Evolutionary conservation across 2,888 invertebrate species (phyloP).

Genomic region (Drosophila lacicola): DNA sequence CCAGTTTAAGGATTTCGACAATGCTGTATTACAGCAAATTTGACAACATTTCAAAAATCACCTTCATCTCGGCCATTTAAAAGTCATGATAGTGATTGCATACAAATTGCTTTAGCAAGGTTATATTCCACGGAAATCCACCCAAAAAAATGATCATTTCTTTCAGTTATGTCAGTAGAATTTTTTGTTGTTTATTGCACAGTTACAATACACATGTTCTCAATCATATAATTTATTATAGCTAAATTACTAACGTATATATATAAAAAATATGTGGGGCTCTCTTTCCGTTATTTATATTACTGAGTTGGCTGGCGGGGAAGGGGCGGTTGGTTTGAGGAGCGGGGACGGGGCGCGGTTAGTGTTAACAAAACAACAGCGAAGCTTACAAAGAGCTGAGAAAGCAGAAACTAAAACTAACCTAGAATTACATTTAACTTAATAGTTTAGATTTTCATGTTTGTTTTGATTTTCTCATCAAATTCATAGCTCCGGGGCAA

Average conservation of each 20-base stretch:
- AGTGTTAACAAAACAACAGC: conserved; percentile 77
- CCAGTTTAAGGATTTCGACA: background rate
- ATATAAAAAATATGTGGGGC: conserved; percentile 53
- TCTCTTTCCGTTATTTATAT: conserved; percentile 54
- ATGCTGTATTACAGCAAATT: background rate
- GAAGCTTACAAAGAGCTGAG: conserved; percentile 55
- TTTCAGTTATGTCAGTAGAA: conserved; percentile 61
- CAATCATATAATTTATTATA: conserved; percentile 78
- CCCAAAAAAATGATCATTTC: background rate
- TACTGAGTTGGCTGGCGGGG: conserved; percentile 45
- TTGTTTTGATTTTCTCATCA: conserved; percentile 50
- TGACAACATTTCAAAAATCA: background rate
- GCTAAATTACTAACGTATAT: conserved; percentile 65
- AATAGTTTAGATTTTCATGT: conserved; percentile 25
- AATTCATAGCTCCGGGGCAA: conserved; percentile 65
- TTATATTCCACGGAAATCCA: background rate
- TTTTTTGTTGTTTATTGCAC: conserved; percentile 82
- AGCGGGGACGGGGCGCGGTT: conserved; percentile 40
- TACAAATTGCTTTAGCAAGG: no score
- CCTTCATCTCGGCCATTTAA: background rate
- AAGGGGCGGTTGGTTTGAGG: conserved; percentile 4
- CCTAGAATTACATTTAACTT: conserved; percentile 41
- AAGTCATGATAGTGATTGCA: no score
- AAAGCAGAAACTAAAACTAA: conserved; percentile 52
- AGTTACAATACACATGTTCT: conserved; percentile 82